Evolutionary conservation across 2,888 invertebrate species (phyloP).

Genomic region (Timema podura): DNA sequence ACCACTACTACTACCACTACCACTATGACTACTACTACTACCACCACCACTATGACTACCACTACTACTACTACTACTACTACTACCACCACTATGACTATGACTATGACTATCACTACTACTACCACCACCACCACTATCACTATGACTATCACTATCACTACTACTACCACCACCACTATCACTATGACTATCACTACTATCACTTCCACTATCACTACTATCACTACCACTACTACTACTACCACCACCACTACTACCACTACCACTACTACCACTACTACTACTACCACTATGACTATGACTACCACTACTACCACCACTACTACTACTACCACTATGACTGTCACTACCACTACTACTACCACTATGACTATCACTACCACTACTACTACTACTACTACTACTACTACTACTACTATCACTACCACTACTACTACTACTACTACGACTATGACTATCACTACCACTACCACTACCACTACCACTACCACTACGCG

Average conservation of each 20-base stretch:
- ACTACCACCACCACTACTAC: not conserved
- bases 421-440: not conserved
- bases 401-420: not conserved
- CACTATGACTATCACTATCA: not conserved
- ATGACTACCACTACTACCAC: not conserved
- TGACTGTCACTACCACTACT: not conserved
- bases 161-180: not conserved
- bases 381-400: not conserved
- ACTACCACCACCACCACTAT: not conserved
- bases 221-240: not conserved
- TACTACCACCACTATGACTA: too few species aligned
- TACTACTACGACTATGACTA: not conserved
- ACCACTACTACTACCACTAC: not conserved
- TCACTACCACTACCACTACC: not conserved
- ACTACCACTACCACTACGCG: not conserved
- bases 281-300: not conserved
- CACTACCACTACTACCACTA: not conserved
- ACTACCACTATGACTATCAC: not conserved
- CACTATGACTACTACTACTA: too few species aligned
- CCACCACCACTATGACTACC: not conserved
- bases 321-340: not conserved
- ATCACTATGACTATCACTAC: too few species aligned
- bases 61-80: not conserved
- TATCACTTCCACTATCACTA: too few species aligned
- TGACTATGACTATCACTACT: not conserved